Conservation (phyloP, 1,140 invertebrate genomes). For the Drosophila sturtevanti region DNA sequence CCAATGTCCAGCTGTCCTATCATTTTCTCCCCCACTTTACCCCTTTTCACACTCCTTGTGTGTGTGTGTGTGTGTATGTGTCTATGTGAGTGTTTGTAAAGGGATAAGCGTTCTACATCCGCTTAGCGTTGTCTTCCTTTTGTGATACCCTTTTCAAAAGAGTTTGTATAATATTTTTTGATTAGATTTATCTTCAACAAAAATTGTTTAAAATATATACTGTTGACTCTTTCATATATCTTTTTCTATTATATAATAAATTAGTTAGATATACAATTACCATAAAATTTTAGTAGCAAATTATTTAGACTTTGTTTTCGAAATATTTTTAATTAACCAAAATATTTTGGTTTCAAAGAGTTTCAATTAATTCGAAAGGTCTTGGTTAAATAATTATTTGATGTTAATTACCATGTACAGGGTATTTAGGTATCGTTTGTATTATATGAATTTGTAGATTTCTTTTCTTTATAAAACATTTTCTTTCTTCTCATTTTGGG, state of each 20-base stretch:
- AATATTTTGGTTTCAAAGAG: no score
- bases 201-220: background rate
- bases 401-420: background rate
- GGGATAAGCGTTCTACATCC: conserved; percentile 74
- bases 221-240: no score
- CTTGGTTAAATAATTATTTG: no score
- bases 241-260: no score
- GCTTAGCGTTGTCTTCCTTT: conserved; percentile 64
- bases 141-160: conserved; percentile 10
- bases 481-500: conserved; percentile 69
- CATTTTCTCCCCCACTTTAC: background rate
- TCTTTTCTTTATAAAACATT: conserved; percentile 37
- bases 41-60: conserved; percentile 1
- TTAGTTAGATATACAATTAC: no score
- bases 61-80: conserved; percentile 20
- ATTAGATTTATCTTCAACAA: background rate
- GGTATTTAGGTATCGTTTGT: conserved; percentile 9
- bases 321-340: no score
- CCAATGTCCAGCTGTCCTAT: conserved; percentile 48
- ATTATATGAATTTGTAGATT: conserved; percentile 11
- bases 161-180: background rate
- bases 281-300: no score
- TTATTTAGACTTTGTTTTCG: no score
- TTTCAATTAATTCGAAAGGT: no score
- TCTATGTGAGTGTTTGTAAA: conserved; percentile 56